Conservation (phyloP, 2,113 vertebrate species). For the Phalacrocorax aristotelis region DNA sequence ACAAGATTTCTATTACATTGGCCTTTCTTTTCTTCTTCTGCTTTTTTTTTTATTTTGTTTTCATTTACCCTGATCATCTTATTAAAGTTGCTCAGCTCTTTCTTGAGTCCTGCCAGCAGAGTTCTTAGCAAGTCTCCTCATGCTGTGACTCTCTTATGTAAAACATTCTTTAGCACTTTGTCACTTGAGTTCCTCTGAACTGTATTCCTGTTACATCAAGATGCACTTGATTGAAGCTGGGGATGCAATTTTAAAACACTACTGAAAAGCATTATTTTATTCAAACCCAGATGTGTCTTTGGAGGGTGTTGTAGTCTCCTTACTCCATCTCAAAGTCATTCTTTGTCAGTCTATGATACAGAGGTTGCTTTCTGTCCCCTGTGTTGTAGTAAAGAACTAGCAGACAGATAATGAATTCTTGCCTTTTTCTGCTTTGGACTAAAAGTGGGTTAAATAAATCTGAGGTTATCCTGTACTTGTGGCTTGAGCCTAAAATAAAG, state of each 20-base stretch:
- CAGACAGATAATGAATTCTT: not conserved
- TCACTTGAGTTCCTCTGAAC: not conserved
- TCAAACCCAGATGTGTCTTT: not conserved
- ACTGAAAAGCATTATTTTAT: not conserved
- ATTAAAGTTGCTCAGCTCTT: constrained; percentile 32
- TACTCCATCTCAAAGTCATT: not conserved
- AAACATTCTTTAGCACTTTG: constrained; percentile 21
- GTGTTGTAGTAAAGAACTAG: not conserved
- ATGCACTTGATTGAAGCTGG: not conserved
- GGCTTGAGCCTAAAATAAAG: not conserved
- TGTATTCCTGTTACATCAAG: not conserved
- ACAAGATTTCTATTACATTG: constrained; percentile 42
- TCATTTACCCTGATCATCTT: constrained; percentile 37
- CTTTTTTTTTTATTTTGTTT: not conserved
- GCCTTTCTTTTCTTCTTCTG: constrained; percentile 24
- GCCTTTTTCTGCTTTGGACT: not conserved
- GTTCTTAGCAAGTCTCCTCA: constrained; percentile 22
- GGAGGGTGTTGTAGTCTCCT: not conserved
- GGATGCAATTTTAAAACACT: not conserved
- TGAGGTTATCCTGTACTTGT: not conserved
- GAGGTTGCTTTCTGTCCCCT: not conserved
- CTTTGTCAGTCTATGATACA: not conserved
- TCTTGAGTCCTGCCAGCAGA: constrained; percentile 1
- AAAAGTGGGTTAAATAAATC: not conserved
- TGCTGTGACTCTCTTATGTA: constrained; percentile 7